Evolutionary conservation across 2,888 invertebrate genomes (phyloP).

Genomic region (Callyntrura guangdongensis): DNA sequence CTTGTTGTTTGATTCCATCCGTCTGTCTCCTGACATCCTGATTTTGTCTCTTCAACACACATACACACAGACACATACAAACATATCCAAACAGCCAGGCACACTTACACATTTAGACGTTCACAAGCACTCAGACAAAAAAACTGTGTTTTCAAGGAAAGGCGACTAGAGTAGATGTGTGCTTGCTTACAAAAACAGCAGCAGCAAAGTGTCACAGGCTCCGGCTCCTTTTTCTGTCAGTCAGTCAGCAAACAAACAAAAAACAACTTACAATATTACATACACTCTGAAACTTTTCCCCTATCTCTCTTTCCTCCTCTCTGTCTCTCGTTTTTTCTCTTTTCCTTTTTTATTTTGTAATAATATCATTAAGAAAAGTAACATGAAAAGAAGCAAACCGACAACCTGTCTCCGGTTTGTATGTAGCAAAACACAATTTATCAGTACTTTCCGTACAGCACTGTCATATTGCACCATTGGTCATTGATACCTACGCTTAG

Average conservation of each 20-base stretch:
- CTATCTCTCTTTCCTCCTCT: slow-evolving; percentile 1
- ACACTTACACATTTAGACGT: not conserved
- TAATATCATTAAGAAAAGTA: slow-evolving; percentile 52
- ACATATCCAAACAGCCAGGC: not conserved
- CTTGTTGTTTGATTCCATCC: slow-evolving; percentile 79
- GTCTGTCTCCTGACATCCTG: slow-evolving; percentile 79
- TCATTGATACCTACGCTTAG: slow-evolving; percentile 26
- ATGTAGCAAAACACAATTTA: slow-evolving; percentile 41
- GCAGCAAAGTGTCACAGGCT: slow-evolving; percentile 42
- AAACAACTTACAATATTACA: slow-evolving; percentile 5
- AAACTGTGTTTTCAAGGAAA: slow-evolving; percentile 48
- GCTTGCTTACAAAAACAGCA: slow-evolving; percentile 36
- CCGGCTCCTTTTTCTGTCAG: slow-evolving; percentile 55
- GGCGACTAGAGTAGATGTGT: slow-evolving; percentile 33
- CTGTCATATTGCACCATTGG: slow-evolving; percentile 39
- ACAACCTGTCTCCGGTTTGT: slow-evolving; percentile 65
- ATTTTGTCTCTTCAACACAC: slow-evolving; percentile 71
- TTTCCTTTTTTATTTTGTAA: slow-evolving; percentile 28
- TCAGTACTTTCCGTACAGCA: not conserved
- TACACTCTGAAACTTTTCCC: not conserved
- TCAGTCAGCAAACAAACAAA: slow-evolving; percentile 36
- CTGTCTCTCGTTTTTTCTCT: slow-evolving; percentile 1
- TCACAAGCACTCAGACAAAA: slow-evolving; percentile 37
- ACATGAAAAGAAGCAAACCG: slow-evolving; percentile 21
- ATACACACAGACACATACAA: slow-evolving; percentile 21